Conservation (phyloP, 2,888 invertebrate genomes). For the Emmelina monodactyla region DNA sequence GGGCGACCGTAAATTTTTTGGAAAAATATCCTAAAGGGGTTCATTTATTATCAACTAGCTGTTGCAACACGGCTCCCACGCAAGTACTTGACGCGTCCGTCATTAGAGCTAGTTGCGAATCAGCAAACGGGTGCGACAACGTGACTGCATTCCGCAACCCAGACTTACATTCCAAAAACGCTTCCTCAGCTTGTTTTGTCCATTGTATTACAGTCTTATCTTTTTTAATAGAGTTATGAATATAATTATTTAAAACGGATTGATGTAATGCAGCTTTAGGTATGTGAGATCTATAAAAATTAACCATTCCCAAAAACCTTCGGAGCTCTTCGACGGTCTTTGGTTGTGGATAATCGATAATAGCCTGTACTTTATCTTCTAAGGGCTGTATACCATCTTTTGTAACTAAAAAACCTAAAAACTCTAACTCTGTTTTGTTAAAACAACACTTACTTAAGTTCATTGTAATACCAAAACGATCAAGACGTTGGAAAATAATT, state of each 20-base stretch:
- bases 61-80: too few species aligned
- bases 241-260: slow-evolving; percentile 8
- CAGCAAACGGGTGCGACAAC: too few species aligned
- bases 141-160: slow-evolving; percentile 10
- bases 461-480: background rate
- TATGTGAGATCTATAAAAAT: slow-evolving; percentile 11
- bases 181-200: slow-evolving; percentile 11
- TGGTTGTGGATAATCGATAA: slow-evolving; percentile 1
- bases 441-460: background rate
- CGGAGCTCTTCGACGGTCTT: slow-evolving; percentile 1
- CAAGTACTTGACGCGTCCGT: too few species aligned
- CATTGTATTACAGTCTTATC: slow-evolving; percentile 17
- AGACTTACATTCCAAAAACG: slow-evolving; percentile 13
- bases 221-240: slow-evolving; percentile 14
- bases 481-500: background rate
- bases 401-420: slow-evolving; percentile 1
- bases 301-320: slow-evolving; percentile 4
- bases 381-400: too few species aligned
- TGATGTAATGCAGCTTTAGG: slow-evolving; percentile 5
- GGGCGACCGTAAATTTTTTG: too few species aligned
- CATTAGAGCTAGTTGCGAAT: too few species aligned
- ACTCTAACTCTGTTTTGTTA: background rate
- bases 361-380: background rate
- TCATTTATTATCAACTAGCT: too few species aligned
- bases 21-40: too few species aligned